Base-by-base conservation (phyloP, 2,888 invertebrate species). In the Pristionchus maxplancki region DNA sequence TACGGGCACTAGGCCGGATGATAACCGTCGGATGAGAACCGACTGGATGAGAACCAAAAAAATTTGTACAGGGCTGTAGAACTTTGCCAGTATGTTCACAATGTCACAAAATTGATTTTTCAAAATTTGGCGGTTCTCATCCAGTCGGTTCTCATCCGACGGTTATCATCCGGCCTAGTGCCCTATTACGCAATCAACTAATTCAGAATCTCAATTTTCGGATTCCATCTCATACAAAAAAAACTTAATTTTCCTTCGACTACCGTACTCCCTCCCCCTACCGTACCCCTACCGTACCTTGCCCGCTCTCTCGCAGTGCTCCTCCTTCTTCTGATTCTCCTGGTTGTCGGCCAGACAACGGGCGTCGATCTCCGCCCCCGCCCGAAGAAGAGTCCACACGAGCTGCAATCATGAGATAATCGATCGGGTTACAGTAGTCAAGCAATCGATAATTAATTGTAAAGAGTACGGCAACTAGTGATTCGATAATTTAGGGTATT, bases 321-420 rank as follows among this genome's bases (percentile, higher is more conserved):
- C 78, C 17, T n/a, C 28, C 40, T 85, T 85, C 64, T 15, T 28
- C 64, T 64, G 40, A 28, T 48, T 85, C 40, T 31, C 85, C n/a
- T 31, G 40, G 11, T 62, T 62, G n/a, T 37, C 37, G 6, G 37
- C 40, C 24, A 62, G 24, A 24, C 86, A 87, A 8, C 31, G 28
- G 13, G 17, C 48, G 50, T 87, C 86, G 20, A 58, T 37, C 13
- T 6, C 9, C 67, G 86, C 50, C 6, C 86, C 86, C 24, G 48
- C 34, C 67, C 31, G 24, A 6, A 87, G 71, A 13, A 87, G 86
- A n/a, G 86, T 71, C 86, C 86, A 87, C 48, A 87, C 86, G 20
- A 87, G 50, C 86, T 87, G 86, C 44, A 86, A 67, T 20, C 0
- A 84, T 58, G 15, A 82, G 34, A 84, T 48, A 6, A 34, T 31